Base-by-base conservation (phyloP, 2,888 invertebrate species). In the Calliphora vomitoria region DNA sequence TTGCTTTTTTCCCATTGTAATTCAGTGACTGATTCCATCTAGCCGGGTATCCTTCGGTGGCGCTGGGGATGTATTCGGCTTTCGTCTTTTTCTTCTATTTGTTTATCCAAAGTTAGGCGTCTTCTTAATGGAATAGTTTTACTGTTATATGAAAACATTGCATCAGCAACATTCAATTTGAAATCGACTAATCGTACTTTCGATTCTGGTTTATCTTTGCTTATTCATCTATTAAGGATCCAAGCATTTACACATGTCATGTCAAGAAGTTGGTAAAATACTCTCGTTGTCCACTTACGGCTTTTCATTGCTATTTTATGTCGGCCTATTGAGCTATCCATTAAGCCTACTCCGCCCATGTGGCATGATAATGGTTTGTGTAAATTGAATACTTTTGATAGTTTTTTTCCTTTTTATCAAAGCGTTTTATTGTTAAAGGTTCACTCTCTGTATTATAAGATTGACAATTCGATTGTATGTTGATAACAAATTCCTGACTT, bases 1-100 rank as follows among this genome's bases (percentile, higher is more conserved):
- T 47, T 47, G 11, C 47, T 47, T 47, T 47, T 47, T 58, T 58
- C 25, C 58, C 58, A 58, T 25, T 58, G 58, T 10, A 25, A 58
- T 58, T 5, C 58, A 58, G 25, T 58, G 58, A 25, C 58, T 58
- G 58, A n/a, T 25, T 58, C 58, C 58, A 58, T 58, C 58, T 58
- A 58, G 58, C 58, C 58, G 58, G 58, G 58, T 58, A n/a, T 58
- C 58, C 20, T 20, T 58, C 25, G 8, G 47, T 13, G 47, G 47
- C 47, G 47, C 47, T 47, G 47, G 47, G 47, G 8, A 11, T 47
- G 47, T 11, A 13, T 47, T 47, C 47, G 47, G 47, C 47, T 47
- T 47, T 47, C 47, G 47, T 47, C 47, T 47, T 47, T 47, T 47
- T 47, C 47, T 47, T 47, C 47, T 11, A 47, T 47, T 47, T 47